phyloP scores from a whole-genome alignment of 2,888 invertebrate genomes.

The Coleophora deauratella region DNA sequence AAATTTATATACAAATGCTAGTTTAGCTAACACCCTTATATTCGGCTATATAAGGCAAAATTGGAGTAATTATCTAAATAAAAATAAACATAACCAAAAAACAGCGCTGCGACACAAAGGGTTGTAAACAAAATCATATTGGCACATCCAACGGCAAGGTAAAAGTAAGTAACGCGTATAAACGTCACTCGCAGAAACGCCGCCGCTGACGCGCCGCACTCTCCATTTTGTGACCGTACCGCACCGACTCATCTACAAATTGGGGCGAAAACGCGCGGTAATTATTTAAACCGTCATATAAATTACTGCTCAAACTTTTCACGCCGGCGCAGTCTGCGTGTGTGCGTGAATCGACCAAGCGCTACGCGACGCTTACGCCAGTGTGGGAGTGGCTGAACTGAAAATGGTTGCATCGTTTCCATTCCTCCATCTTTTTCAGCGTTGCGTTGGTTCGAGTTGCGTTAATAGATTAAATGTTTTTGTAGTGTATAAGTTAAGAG shows the following conservation, averaged over 20 bases:
- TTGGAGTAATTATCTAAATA: too few species aligned
- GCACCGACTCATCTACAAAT: constrained; percentile 60
- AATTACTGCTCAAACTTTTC: constrained; percentile 73
- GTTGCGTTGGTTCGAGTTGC: constrained; percentile 41
- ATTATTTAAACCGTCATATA: constrained; percentile 75
- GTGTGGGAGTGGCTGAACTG: constrained; percentile 50
- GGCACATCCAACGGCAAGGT: constrained; percentile 34
- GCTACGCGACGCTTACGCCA: constrained; percentile 20
- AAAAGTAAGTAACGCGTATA: constrained; percentile 44
- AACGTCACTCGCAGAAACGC: constrained; percentile 51
- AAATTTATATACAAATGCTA: too few species aligned
- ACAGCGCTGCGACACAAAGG: too few species aligned
- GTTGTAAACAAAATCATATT: constrained; percentile 23
- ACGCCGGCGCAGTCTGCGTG: constrained; percentile 34
- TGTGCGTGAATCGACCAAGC: constrained; percentile 32
- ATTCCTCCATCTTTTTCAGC: constrained; percentile 66
- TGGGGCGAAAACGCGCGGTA: constrained; percentile 71
- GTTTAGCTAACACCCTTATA: too few species aligned
- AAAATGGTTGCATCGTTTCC: constrained; percentile 70
- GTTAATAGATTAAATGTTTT: background rate
- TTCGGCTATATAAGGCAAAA: too few species aligned
- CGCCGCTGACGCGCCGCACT: constrained; percentile 27
- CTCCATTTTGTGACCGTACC: too few species aligned
- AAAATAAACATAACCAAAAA: too few species aligned
- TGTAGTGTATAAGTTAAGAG: too few species aligned